Conservation (phyloP, 2,888 invertebrate species). For the Phengaris arion region DNA sequence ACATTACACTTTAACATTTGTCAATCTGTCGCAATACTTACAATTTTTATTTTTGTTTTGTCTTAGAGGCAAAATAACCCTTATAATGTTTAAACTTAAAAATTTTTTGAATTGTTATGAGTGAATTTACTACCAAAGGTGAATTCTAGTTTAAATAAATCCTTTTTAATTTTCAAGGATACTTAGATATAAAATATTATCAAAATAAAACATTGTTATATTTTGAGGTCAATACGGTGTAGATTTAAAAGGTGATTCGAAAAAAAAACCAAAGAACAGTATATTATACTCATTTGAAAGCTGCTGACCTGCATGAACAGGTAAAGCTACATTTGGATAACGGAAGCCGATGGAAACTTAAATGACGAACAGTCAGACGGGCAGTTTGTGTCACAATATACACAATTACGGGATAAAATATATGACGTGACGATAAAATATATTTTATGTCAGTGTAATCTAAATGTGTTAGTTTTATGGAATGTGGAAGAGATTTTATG, state of each 20-base stretch:
- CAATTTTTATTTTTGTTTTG: too few relatives aligned
- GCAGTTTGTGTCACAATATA: slow-evolving; percentile 34
- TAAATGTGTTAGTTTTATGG: slow-evolving; percentile 29
- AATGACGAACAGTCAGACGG: slow-evolving; percentile 36
- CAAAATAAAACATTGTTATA: too few relatives aligned
- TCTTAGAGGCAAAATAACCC: too few relatives aligned
- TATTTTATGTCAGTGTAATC: slow-evolving; percentile 31
- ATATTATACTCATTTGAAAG: slow-evolving; percentile 17
- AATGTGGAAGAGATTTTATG: slow-evolving; percentile 19
- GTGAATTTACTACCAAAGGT: too few relatives aligned
- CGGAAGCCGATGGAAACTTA: slow-evolving; percentile 36
- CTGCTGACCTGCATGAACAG: slow-evolving; percentile 30
- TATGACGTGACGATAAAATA: too few relatives aligned
- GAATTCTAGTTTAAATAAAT: too few relatives aligned
- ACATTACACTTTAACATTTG: too few relatives aligned
- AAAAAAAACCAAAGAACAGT: background rate
- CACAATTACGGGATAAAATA: slow-evolving; percentile 35
- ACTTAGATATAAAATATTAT: too few relatives aligned
- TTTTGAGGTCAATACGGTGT: background rate
- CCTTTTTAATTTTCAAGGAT: too few relatives aligned
- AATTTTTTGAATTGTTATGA: too few relatives aligned
- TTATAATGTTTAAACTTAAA: too few relatives aligned
- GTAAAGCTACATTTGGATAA: slow-evolving; percentile 33
- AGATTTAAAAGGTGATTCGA: background rate
- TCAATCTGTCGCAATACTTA: too few relatives aligned